Conservation (phyloP, 1,140 invertebrate genomes). For the Trachymyrmex septentrionalis region DNA sequence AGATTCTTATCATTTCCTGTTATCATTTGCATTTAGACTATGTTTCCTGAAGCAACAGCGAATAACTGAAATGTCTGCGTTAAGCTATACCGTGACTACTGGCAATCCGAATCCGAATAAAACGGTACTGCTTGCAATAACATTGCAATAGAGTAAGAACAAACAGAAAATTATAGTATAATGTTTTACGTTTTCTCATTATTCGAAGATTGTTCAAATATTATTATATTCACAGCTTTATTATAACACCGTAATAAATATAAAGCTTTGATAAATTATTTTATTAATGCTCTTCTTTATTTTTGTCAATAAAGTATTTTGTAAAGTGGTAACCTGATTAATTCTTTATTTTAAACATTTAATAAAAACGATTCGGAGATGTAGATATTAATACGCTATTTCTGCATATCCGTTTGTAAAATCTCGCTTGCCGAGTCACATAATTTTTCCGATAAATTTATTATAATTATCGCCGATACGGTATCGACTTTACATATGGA, state of each 20-base stretch:
- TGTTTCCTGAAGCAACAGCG: slow-evolving; percentile 62
- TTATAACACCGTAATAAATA: background rate
- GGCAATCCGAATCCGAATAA: slow-evolving; percentile 54
- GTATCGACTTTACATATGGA: slow-evolving; percentile 2
- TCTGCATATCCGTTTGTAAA: slow-evolving; percentile 12
- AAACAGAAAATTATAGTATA: slow-evolving; percentile 29
- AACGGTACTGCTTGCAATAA: slow-evolving; percentile 40
- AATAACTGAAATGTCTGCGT: slow-evolving; percentile 44
- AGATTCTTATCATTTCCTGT: slow-evolving; percentile 63
- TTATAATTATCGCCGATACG: background rate
- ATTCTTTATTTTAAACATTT: background rate
- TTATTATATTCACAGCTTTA: background rate
- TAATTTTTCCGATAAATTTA: slow-evolving; percentile 36
- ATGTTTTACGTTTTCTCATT: slow-evolving; percentile 14
- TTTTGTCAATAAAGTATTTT: background rate
- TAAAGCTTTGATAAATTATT: background rate
- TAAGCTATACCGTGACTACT: slow-evolving; percentile 10
- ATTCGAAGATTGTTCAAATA: slow-evolving; percentile 20
- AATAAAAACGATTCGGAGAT: background rate
- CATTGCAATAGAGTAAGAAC: background rate
- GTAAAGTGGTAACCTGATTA: background rate
- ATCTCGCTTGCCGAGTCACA: slow-evolving; percentile 13
- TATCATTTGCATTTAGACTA: slow-evolving; percentile 65
- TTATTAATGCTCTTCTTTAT: background rate
- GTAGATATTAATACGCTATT: background rate